Evolutionary conservation across 2,888 invertebrate genomes (phyloP), one percentile per base, ranked within the genome.

Genomic region (Spilarctia lutea): DNA sequence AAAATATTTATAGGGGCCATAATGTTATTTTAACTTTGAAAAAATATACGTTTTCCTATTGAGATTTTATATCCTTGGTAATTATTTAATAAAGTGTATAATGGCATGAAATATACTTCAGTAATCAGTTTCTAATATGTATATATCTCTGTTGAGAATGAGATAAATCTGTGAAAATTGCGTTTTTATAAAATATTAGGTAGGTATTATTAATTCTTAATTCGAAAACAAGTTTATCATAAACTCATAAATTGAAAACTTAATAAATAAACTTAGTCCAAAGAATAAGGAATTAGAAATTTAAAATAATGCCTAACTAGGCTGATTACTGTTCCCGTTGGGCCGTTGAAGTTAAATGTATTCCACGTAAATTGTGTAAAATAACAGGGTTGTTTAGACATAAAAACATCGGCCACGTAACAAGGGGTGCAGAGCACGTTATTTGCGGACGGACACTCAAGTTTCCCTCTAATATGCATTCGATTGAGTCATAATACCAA

Each of bases 401-500:
- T 74, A 77, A 73, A 77, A 83, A 77, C 73, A 83, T 73, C 73
- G 73, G 80, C 84, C 83, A 80, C 79, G 79, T 79, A 87, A 87
- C 82, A 83, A 88, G 88, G 90, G 90, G 90, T 82, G 85, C 79
- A 79, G 79, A 82, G 92, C 93, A 91, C 91, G 92, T 90, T 93
- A 93, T 94, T 93, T 94, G 86, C 87, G 80, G 86, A 83, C 89
- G 92, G 92, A 93, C 92, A 93, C 92, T 93, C 88, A 81, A 89
- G 88, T 88, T 89, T 90, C 89, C 90, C 88, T 89, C 87, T 87
- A 87, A 85, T 85, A 84, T 86, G 84, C 87, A 85, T 88, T 91
- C 92, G 90, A 95, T 95, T 94, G 94, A 95, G 95, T 92, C 94
- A 94, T 95, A 93, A 94, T 89, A 86, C 87, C 86, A 87, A 88